Conservation (phyloP, 1,140 invertebrate species). For the Calephelis virginiensis region DNA sequence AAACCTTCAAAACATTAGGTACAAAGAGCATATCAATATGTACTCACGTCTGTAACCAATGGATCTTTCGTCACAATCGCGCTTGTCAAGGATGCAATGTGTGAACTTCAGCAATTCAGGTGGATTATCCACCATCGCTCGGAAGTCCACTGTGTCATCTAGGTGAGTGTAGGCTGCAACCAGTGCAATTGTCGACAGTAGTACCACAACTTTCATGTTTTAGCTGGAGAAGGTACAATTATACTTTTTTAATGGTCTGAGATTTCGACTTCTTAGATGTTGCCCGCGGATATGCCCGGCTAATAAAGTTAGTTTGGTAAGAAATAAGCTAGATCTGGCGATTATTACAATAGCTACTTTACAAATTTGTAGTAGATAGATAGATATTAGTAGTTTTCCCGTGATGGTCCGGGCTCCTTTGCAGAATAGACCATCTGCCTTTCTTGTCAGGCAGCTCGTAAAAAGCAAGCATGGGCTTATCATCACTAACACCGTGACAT, state of each 20-base stretch:
- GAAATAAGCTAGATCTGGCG: too few relatives aligned
- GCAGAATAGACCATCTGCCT: too few relatives aligned
- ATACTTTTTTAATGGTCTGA: not conserved
- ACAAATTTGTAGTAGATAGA: too few relatives aligned
- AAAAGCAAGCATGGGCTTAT: too few relatives aligned
- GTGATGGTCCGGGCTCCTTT: too few relatives aligned
- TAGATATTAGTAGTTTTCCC: too few relatives aligned
- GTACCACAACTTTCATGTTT: not conserved
- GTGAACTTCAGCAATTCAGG: not conserved
- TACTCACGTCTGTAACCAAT: slow-evolving; percentile 3
- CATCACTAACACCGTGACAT: too few relatives aligned
- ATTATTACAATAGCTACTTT: too few relatives aligned
- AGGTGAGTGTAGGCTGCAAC: not conserved
- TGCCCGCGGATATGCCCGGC: not conserved
- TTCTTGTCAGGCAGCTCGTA: too few relatives aligned
- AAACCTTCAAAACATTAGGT: too few relatives aligned
- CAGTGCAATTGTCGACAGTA: not conserved
- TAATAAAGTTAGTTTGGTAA: too few relatives aligned
- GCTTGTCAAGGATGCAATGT: not conserved
- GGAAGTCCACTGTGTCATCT: not conserved
- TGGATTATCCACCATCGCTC: not conserved
- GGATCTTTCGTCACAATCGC: not conserved
- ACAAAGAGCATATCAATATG: not conserved
- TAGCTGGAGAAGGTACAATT: not conserved
- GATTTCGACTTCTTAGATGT: not conserved